Evolutionary conservation across 2,113 vertebrate species (phyloP), one percentile per base, ranked within the genome.

Genomic region (Dipodomys merriami): DNA sequence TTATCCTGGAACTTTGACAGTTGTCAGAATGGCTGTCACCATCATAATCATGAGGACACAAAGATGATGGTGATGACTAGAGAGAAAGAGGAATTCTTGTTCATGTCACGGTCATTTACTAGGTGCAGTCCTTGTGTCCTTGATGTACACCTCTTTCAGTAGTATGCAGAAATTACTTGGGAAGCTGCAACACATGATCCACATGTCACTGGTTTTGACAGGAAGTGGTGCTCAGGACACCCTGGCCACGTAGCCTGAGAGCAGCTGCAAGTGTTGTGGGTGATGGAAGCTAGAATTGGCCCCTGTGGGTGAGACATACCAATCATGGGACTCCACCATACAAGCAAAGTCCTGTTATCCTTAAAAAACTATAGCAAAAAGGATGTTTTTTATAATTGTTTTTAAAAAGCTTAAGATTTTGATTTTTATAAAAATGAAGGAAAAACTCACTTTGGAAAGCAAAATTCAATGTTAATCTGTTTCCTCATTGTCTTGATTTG

Each of bases 141-240:
- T 29, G 19, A 13, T 0, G 1, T 62, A n/a, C 0, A 2, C 7
- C 44, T 5, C 60, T 65, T 49, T 44, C 62, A 0, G 5, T 39
- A 6, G 44, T 35, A 22, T 65, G 62, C 57, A 7, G 7, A 64
- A 69, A 25, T 44, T 65, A 39, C 7, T 3, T 1, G 15, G 57
- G 39, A 33, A 33, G n/a, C n/a, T 22, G 29, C 60, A 5, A 3
- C 15, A 27, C 11, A 2, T 3, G 15, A 68, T 10, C n/a, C 35
- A 2, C 0, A 57, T 5, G 76, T 7, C 49, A 18, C 86, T 39
- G 25, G 89, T 65, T 39, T 46, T 4, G 20, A 33, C 33, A 12
- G 25, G 49, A 60, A 60, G 22, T 7, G 2, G 22, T 8, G 7
- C 12, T 35, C 39, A 33, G 44, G 60, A 9, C 0, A 2, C 22